Evolutionary conservation across 2,113 vertebrate species (phyloP), one percentile per base, ranked within the genome.

Genomic region (Salvator merianae): DNA sequence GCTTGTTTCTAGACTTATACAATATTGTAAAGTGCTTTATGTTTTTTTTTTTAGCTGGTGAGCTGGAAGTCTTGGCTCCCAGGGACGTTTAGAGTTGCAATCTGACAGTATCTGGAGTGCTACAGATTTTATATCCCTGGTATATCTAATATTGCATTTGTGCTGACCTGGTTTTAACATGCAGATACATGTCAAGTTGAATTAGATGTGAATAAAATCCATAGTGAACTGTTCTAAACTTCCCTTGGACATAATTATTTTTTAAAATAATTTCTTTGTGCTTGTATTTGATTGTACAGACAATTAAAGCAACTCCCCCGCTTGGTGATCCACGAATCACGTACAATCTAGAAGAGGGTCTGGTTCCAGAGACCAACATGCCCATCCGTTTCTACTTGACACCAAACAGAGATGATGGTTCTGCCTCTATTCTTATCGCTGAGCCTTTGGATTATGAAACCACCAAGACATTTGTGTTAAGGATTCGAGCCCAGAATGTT

Each of bases 281-380:
- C 0, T 22, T 82, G 28, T 20, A 12, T 72, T 43, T 91, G 69
- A 88, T 38, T 16, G 71, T 86, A 59, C 94, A 98, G 97, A 97
- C 95, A 47, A 95, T 98, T 90, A 98, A 97, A 93, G 97, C 97
- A 79, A 97, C 95, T 4, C 98, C 97, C 24, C 95, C 94, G 4
- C 95, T 98, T 4, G 97, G 97, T 55, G 97, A 98, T 91, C 97
- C 97, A 50, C 94, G 96, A 72, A 96, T 98, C 63, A 98, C 97
- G 1, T 98, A 98, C 59, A 98, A 95, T 84, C 90, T 98, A 83
- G 97, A 97, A 82, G 97, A 98, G 24, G 97, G 97, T 7, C 95
- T 97, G 94, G 97, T 98, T 74, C 97, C 97, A 0, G 97, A 98
- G 91, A 97, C 96, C 91, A 98, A 98, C 95, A 97, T 97, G 97